Percentiles rank a stretch among this genome's conserved stretches.
These are phyloP conservation scores for Cremastinae sp. DNA, from an alignment of 2,888 invertebrate genomes.

Conservation along the genomic window DNA sequence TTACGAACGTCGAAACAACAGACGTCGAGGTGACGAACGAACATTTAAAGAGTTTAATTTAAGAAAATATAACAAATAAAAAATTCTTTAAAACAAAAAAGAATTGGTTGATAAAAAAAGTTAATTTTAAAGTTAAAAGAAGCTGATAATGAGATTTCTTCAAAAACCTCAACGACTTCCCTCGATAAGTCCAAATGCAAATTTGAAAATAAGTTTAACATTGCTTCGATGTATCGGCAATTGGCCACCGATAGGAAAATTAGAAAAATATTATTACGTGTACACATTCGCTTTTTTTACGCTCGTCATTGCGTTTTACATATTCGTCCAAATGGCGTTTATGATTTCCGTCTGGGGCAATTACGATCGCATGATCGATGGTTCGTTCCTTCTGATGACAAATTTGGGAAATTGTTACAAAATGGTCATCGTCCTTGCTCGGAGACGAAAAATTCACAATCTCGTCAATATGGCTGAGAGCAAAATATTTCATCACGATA, in stretches of 20 bases:
- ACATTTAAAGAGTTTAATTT: no score
- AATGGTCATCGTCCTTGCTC: conserved; percentile 59
- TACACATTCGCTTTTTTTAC: conserved; percentile 63
- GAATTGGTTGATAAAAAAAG: no score
- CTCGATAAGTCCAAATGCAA: conserved; percentile 65
- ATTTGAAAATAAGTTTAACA: conserved; percentile 66
- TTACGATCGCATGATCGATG: conserved; percentile 64
- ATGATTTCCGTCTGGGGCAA: conserved; percentile 65
- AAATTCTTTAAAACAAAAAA: no score
- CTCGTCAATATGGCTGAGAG: conserved; percentile 62
- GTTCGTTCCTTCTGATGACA: conserved; percentile 69
- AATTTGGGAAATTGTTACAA: conserved; percentile 68
- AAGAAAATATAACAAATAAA: no score
- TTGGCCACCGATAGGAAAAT: conserved; percentile 65
- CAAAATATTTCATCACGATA: conserved; percentile 64
- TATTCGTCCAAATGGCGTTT: conserved; percentile 65
- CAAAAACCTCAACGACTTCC: conserved; percentile 34
- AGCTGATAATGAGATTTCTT: background rate
- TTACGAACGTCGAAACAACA: no score
- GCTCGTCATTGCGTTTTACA: conserved; percentile 65
- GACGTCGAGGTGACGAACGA: no score
- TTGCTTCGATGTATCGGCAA: conserved; percentile 70
- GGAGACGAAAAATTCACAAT: conserved; percentile 62
- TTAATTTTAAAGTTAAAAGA: no score
- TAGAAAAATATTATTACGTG: conserved; percentile 56